phyloP scores from a whole-genome alignment of 2,797 vertebrate species.

The Distichodus sexfasciatus region DNA sequence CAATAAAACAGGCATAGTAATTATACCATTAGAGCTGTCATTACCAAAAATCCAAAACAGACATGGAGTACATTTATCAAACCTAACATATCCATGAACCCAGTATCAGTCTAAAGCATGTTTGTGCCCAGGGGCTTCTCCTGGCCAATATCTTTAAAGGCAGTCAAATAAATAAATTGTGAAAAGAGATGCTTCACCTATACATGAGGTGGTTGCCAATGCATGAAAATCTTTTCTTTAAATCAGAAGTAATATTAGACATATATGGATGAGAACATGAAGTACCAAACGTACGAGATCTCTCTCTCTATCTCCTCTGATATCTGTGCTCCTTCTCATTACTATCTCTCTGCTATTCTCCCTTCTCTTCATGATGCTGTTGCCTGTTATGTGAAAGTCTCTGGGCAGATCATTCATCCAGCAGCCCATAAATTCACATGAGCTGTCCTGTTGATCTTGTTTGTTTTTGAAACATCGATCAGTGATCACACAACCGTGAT shows the following conservation, averaged over 20 bases:
- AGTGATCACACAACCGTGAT: constrained; percentile 25
- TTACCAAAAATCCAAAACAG: not conserved
- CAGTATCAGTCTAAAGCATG: not conserved
- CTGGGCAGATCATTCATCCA: not conserved
- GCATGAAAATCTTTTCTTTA: too few relatives aligned
- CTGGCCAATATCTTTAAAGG: not conserved
- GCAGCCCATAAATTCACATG: constrained; percentile 6
- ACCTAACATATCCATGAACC: not conserved
- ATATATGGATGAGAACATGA: too few relatives aligned
- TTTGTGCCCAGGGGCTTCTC: not conserved
- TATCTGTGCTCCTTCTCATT: not conserved
- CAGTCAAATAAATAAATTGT: not conserved
- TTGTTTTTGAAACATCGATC: constrained; percentile 30
- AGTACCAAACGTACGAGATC: too few relatives aligned
- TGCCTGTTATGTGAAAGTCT: not conserved
- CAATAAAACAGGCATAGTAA: not conserved
- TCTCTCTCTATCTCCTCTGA: not conserved
- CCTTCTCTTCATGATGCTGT: constrained; percentile 5
- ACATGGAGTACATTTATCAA: not conserved
- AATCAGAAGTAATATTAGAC: too few relatives aligned
- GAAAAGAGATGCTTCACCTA: too few relatives aligned
- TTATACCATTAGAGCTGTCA: not conserved
- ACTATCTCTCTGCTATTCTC: not conserved
- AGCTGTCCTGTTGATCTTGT: not conserved
- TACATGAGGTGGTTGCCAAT: too few relatives aligned